Evolutionary conservation across 2,888 invertebrate species (phyloP).

Genomic region (Ditula angustiorana): DNA sequence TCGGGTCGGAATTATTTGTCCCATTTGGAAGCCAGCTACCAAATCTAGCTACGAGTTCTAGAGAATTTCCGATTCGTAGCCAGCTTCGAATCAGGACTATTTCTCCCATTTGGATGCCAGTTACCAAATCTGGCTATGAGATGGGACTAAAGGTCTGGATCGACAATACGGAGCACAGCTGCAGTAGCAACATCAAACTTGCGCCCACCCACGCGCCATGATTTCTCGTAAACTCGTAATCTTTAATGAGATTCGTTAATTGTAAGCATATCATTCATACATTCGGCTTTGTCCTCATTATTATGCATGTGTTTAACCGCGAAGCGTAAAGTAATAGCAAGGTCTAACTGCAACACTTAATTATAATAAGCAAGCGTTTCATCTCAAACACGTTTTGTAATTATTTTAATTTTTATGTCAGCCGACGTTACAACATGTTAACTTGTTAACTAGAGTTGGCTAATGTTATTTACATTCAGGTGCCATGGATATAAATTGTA

Average conservation of each 20-base stretch:
- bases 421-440: slow-evolving; percentile 34
- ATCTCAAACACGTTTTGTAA: slow-evolving; percentile 64
- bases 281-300: slow-evolving; percentile 24
- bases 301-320: slow-evolving; percentile 15
- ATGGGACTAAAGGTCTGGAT: too few relatives aligned
- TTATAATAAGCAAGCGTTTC: slow-evolving; percentile 59
- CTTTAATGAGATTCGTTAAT: not conserved
- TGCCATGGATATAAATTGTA: not conserved
- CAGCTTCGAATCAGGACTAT: too few relatives aligned
- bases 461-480: not conserved
- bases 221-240: not conserved
- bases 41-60: too few relatives aligned
- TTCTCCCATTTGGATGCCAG: too few relatives aligned
- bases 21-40: too few relatives aligned
- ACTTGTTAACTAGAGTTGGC: slow-evolving; percentile 33
- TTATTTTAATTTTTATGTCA: slow-evolving; percentile 46
- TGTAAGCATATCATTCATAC: slow-evolving; percentile 9
- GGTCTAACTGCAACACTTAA: slow-evolving; percentile 57
- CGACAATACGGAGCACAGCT: too few relatives aligned
- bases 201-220: not conserved
- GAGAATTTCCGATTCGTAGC: too few relatives aligned
- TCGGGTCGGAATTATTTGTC: too few relatives aligned
- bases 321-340: slow-evolving; percentile 69
- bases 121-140: too few relatives aligned
- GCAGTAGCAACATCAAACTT: too few relatives aligned